Evolutionary conservation across 2,888 invertebrate genomes (phyloP), one percentile per base, ranked within the genome.

Genomic region (Epistrophe eligans): DNA sequence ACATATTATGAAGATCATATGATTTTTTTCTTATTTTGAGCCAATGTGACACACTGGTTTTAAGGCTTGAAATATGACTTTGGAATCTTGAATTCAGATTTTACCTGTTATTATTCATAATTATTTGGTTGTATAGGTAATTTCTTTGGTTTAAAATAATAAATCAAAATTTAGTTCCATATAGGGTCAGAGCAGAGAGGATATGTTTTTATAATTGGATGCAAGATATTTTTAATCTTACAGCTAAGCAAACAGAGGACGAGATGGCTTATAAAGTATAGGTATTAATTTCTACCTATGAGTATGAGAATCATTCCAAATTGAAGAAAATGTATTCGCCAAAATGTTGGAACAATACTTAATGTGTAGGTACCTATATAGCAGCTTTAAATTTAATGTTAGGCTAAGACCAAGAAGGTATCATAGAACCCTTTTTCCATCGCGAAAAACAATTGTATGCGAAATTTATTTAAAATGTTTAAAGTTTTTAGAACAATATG

Each of bases 131-230:
- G 28, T 15, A 28, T 28, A 32, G 15, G 55, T 55, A 52, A 24
- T 28, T 55, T 28, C 28, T 55, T 13, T 24, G 28, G 15, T 4
- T 32, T 28, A 32, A 9, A 1, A 2, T 28, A 32, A 55, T 55
- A 55, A 55, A 55, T 55, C 28, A 55, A 55, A 55, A 55, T 55
- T 55, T 55, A 55, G 55, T 28, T 55, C 28, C 52, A 11, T n/a
- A 11, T n/a, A 15, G 55, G 32, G 28, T 28, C 15, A 3, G 19
- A 45, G 15, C 0, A 43, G 48, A 24, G 24, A 28, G 13, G 28
- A 4, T 55, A 32, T 55, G n/a, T n/a, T n/a, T n/a, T 55, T 32
- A 24, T 24, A 55, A 19, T 55, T 55, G 15, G n/a, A 55, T 55
- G 15, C 15, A 32, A 1, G 32, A 15, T 28, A 15, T n/a, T 28